These are phyloP conservation scores for Montipora foliosa DNA, from an alignment of 64 coral and sea anemone genomes.

Conservation along the genomic window DNA sequence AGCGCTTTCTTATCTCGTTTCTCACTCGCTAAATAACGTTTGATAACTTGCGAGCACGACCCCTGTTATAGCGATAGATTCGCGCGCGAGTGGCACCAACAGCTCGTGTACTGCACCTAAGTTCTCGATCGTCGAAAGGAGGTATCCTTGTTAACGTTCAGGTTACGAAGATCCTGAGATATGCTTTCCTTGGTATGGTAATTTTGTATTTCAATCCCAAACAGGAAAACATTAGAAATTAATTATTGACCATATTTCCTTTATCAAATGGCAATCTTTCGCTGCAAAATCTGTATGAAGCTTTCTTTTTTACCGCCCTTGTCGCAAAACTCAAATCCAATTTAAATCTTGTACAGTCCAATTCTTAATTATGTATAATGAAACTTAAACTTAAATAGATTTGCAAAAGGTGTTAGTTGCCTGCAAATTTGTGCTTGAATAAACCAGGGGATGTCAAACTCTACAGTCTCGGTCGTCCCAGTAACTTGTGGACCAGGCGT, in stretches of 20 bases:
- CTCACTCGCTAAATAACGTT: neutral
- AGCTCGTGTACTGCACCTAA: too few relatives aligned
- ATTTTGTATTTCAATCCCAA: neutral
- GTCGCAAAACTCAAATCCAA: neutral
- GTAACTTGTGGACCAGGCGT: too few relatives aligned
- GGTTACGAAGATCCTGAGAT: too few relatives aligned
- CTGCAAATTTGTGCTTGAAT: neutral
- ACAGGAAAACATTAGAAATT: neutral
- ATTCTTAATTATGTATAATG: constrained; percentile 12
- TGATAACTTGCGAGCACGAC: too few relatives aligned
- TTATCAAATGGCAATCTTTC: neutral
- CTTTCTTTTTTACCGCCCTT: neutral
- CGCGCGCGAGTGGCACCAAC: too few relatives aligned
- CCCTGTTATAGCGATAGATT: too few relatives aligned
- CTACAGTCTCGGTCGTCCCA: neutral
- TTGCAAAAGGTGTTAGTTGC: neutral
- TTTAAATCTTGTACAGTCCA: constrained; percentile 12
- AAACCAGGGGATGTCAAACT: neutral
- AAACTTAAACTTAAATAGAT: neutral
- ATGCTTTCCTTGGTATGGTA: neutral
- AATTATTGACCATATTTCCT: neutral
- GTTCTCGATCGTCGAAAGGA: too few relatives aligned
- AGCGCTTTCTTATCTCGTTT: too few relatives aligned
- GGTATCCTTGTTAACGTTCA: too few relatives aligned
- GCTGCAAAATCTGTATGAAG: neutral